These are phyloP conservation scores for Hydra vulgaris DNA, from an alignment of 30 jellyfish, hydroid and myxozoan genomes.

Conservation along the genomic window DNA sequence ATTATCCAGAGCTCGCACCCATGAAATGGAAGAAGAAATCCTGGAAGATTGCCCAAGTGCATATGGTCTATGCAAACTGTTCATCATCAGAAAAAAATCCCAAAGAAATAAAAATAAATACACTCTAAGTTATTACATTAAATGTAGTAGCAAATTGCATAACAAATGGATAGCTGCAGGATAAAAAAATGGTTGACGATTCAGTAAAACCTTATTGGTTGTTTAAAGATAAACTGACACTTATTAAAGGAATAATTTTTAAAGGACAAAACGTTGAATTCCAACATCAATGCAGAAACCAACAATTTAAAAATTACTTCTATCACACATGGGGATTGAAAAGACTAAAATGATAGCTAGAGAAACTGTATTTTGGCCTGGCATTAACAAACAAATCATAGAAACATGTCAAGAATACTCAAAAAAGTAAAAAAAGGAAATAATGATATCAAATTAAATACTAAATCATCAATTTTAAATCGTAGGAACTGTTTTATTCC, in stretches of 20 bases:
- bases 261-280: slow-evolving; percentile 35
- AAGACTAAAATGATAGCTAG: slow-evolving; percentile 15
- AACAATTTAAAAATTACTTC: slow-evolving; percentile 1
- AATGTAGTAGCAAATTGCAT: background rate
- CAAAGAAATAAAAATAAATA: background rate
- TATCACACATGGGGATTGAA: slow-evolving; percentile 29
- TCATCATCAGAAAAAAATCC: no score
- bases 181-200: slow-evolving; percentile 35
- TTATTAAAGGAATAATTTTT: slow-evolving; percentile 22
- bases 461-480: background rate
- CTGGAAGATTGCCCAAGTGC: slow-evolving; percentile 1
- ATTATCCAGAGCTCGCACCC: slow-evolving; percentile 28
- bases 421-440: background rate
- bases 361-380: slow-evolving; percentile 29
- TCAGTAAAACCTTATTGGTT: no score
- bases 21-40: background rate
- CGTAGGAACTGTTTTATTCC: background rate
- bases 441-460: background rate
- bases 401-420: slow-evolving; percentile 28
- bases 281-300: slow-evolving; percentile 14
- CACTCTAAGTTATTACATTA: background rate
- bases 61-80: background rate
- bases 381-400: no score
- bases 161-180: background rate
- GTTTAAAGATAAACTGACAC: slow-evolving; percentile 23